These are phyloP conservation scores for Pteropus rufus DNA, from an alignment of 2,797 vertebrate genomes.

Conservation along the genomic window DNA sequence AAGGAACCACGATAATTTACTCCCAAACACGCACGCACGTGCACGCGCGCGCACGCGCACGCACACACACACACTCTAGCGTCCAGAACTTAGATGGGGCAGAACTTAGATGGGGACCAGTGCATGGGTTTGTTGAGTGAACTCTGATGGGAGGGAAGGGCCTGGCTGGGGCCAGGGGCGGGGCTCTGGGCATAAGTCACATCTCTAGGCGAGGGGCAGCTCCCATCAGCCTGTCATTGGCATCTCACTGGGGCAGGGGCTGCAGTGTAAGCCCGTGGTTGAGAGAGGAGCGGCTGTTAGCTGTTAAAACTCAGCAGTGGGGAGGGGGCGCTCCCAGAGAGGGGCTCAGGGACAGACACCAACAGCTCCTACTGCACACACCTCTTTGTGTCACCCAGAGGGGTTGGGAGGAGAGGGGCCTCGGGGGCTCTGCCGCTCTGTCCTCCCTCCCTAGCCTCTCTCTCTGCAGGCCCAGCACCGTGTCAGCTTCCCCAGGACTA, in stretches of 20 bases:
- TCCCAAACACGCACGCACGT: too few relatives aligned
- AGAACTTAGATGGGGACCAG: neutral
- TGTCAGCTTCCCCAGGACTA: neutral
- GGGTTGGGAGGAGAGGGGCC: neutral
- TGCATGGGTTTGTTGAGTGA: neutral
- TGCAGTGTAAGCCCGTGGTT: too few relatives aligned
- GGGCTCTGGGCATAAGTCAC: neutral
- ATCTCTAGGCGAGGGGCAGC: neutral
- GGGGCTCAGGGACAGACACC: neutral
- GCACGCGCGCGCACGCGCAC: too few relatives aligned
- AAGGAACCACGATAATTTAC: neutral
- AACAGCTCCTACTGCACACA: neutral
- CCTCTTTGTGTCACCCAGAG: neutral
- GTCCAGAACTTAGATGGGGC: neutral
- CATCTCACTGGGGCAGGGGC: too few relatives aligned
- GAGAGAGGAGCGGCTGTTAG: neutral
- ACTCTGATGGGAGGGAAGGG: neutral
- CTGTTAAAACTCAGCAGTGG: too few relatives aligned
- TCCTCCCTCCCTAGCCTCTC: neutral
- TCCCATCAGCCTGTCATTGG: neutral
- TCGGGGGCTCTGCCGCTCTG: accelerated
- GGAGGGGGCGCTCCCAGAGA: neutral
- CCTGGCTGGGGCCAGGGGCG: too few relatives aligned
- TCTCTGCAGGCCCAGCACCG: neutral
- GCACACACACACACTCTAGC: neutral